These are phyloP conservation scores for Emberiza fucata DNA, from an alignment of 2,113 vertebrate species.

Conservation along the genomic window DNA sequence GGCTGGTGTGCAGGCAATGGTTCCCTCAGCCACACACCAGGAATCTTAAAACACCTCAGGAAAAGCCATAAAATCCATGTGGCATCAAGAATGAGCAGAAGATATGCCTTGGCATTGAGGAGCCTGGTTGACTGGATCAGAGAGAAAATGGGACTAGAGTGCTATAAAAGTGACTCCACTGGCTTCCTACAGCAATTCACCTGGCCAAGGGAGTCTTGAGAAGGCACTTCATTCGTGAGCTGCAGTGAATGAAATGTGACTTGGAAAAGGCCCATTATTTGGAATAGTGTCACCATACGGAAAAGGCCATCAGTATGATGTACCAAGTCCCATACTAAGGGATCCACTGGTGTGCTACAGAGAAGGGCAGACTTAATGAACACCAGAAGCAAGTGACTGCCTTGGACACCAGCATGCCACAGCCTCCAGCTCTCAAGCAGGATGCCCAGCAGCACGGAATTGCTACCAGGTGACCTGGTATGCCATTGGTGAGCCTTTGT, in stretches of 20 bases:
- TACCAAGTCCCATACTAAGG: background rate
- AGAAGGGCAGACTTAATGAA: background rate
- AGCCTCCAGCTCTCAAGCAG: background rate
- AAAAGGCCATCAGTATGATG: background rate
- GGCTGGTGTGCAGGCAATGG: rapidly evolving
- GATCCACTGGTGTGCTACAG: background rate
- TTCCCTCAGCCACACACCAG: rapidly evolving
- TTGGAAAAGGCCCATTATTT: background rate
- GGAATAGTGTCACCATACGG: background rate
- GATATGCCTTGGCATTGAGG: background rate
- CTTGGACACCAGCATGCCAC: background rate
- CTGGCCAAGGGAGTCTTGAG: background rate
- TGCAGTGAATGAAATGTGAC: background rate
- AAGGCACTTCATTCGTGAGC: background rate
- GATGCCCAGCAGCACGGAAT: background rate
- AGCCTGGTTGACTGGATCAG: background rate
- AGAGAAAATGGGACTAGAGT: background rate
- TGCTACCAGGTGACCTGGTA: background rate
- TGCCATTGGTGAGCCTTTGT: rapidly evolving
- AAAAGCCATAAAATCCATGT: background rate
- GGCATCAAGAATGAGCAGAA: background rate
- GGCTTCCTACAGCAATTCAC: background rate
- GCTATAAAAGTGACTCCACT: background rate
- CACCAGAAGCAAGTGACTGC: background rate
- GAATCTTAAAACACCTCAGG: background rate